phyloP scores from a whole-genome alignment of 2,888 invertebrate genomes.

The Cryptosula pallasiana region DNA sequence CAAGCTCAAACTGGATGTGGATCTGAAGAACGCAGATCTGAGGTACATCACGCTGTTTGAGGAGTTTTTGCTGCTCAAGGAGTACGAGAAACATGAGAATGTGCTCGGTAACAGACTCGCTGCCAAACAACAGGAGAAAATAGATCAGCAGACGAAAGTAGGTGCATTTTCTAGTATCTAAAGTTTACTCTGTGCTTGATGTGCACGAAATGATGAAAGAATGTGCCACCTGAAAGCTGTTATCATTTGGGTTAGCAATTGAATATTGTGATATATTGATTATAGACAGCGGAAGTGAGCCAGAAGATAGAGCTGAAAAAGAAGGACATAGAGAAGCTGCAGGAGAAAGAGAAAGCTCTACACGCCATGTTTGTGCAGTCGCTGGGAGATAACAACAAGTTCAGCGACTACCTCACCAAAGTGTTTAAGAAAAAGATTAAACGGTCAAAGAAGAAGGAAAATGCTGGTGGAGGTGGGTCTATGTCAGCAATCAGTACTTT shows the following conservation, averaged over 20 bases:
- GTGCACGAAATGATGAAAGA: too few relatives aligned
- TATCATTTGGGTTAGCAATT: too few relatives aligned
- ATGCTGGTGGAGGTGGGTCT: constrained; percentile 51
- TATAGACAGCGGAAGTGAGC: constrained; percentile 46
- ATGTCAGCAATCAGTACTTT: not conserved
- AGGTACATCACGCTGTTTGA: constrained; percentile 52
- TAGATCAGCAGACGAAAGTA: constrained; percentile 51
- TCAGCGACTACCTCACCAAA: constrained; percentile 69
- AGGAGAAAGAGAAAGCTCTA: constrained; percentile 45
- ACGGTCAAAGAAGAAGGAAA: constrained; percentile 64
- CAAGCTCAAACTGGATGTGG: constrained; percentile 47
- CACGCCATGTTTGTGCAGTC: constrained; percentile 40
- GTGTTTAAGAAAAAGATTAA: constrained; percentile 80
- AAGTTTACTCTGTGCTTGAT: too few relatives aligned
- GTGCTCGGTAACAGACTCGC: constrained; percentile 46
- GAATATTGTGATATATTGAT: not conserved
- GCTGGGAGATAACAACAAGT: constrained; percentile 63
- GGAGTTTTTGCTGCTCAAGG: constrained; percentile 51
- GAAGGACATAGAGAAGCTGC: constrained; percentile 51
- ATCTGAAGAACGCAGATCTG: constrained; percentile 51
- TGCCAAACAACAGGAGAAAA: constrained; percentile 46
- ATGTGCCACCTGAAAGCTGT: too few relatives aligned
- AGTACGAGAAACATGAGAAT: constrained; percentile 53
- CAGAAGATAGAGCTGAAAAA: constrained; percentile 48
- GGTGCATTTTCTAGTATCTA: too few relatives aligned